phyloP scores from a whole-genome alignment of 2,797 vertebrate species.

The Microctenopoma stevenorrisi region DNA sequence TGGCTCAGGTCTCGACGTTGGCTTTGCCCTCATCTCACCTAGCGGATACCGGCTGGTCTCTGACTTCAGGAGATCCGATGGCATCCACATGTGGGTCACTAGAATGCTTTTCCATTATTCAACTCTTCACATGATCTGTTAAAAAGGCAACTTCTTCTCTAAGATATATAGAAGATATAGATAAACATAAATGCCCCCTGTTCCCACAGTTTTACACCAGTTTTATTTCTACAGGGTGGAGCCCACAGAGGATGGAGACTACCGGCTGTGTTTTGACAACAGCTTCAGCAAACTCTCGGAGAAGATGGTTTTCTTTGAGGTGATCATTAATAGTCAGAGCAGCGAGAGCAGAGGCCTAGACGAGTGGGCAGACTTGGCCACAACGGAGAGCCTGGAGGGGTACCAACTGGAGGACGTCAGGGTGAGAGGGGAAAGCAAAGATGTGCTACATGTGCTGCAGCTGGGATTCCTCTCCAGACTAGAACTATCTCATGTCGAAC shows the following conservation, averaged over 20 bases:
- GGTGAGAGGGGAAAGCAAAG: constrained; percentile 72
- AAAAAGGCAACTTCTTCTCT: too few relatives aligned
- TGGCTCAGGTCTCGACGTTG: constrained; percentile 88
- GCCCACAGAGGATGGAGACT: constrained; percentile 87
- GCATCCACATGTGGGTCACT: constrained; percentile 86
- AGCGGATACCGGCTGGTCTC: constrained; percentile 82
- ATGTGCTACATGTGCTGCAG: background rate
- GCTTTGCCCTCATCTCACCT: constrained; percentile 88
- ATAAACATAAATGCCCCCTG: background rate
- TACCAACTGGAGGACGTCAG: constrained; percentile 88
- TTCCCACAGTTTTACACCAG: background rate
- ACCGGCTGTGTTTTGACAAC: constrained; percentile 92
- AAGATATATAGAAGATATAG: too few relatives aligned
- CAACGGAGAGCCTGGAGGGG: constrained; percentile 80
- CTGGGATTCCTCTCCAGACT: background rate
- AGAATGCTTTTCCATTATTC: background rate
- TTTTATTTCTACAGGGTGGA: constrained; percentile 79
- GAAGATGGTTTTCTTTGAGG: constrained; percentile 90
- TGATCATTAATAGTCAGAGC: constrained; percentile 78
- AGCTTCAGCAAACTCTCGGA: constrained; percentile 89
- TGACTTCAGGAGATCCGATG: constrained; percentile 87
- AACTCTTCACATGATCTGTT: too few relatives aligned
- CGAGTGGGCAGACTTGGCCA: constrained; percentile 51
- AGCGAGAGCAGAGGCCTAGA: constrained; percentile 66
- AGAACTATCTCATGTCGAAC: background rate